phyloP scores from a whole-genome alignment of 2,113 vertebrate genomes.

The Ascaphus truei region DNA sequence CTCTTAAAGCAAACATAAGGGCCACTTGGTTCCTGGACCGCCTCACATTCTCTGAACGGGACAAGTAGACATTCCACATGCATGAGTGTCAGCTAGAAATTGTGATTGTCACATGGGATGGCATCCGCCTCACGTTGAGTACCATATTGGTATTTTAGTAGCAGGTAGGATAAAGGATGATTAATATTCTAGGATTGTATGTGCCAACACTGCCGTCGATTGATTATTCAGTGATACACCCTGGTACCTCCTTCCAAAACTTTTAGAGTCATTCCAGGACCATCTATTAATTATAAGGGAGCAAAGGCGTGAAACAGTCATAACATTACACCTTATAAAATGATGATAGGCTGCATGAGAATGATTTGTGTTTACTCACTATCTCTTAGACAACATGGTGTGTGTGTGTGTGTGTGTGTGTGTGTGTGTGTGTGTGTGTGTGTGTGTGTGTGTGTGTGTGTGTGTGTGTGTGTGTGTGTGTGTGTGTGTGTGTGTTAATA shows the following conservation, averaged over 20 bases:
- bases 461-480: too few relatives aligned
- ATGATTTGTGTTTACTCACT: too few relatives aligned
- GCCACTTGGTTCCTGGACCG: too few relatives aligned
- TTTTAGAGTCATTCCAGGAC: neutral
- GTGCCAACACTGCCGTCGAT: neutral
- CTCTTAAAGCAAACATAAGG: too few relatives aligned
- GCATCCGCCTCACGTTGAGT: neutral
- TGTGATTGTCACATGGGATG: neutral
- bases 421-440: too few relatives aligned
- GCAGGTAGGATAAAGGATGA: neutral
- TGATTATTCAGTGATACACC: constrained; percentile 9
- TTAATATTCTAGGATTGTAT: neutral
- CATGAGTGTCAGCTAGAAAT: neutral
- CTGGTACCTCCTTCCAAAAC: neutral
- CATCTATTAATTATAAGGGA: neutral
- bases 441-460: too few relatives aligned
- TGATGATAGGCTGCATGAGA: too few relatives aligned
- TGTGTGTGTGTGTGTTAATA: too few relatives aligned
- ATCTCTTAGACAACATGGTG: too few relatives aligned
- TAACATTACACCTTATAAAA: too few relatives aligned
- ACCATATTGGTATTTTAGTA: neutral
- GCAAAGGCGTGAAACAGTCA: neutral
- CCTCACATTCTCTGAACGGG: too few relatives aligned
- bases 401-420: too few relatives aligned
- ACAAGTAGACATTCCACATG: neutral